A percentile compares a stretch with the other conserved stretches of the same genome.
Evolutionary conservation across 2,797 vertebrate species (phyloP).

Genomic region (Capromys pilorides): DNA sequence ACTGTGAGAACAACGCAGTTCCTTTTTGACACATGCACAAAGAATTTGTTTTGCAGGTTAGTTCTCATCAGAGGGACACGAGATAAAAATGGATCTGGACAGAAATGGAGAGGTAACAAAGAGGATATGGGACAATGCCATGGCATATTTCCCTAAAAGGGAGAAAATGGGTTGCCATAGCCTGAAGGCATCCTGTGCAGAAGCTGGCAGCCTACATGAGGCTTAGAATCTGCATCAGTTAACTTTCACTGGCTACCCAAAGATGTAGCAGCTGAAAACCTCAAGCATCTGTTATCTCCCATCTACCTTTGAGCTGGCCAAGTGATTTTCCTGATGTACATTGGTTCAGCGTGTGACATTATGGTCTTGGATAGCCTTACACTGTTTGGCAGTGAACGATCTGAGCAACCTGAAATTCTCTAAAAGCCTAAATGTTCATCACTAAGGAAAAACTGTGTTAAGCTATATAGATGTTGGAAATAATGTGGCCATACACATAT

Average conservation of each 20-base stretch:
- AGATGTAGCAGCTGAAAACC: background rate
- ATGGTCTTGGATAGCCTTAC: background rate
- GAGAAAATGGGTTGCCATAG: background rate
- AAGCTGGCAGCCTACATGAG: background rate
- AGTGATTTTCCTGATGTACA: background rate
- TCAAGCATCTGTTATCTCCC: background rate
- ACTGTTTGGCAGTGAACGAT: background rate
- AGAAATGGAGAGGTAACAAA: background rate
- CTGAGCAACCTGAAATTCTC: background rate
- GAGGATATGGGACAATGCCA: background rate
- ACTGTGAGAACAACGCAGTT: background rate
- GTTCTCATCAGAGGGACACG: background rate
- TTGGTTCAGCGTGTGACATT: background rate
- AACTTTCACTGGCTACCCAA: background rate
- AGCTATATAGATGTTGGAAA: slow-evolving; percentile 3
- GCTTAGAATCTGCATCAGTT: background rate
- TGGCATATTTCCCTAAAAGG: background rate
- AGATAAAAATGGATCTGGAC: background rate
- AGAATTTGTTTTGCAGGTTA: background rate
- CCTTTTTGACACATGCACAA: background rate
- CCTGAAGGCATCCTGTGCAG: background rate
- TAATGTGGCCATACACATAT: background rate
- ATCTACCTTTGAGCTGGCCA: background rate
- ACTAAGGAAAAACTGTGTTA: background rate
- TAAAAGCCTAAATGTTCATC: slow-evolving; percentile 18